phyloP scores from a whole-genome alignment of 2,888 invertebrate species.

The Rhamnusium bicolor region DNA sequence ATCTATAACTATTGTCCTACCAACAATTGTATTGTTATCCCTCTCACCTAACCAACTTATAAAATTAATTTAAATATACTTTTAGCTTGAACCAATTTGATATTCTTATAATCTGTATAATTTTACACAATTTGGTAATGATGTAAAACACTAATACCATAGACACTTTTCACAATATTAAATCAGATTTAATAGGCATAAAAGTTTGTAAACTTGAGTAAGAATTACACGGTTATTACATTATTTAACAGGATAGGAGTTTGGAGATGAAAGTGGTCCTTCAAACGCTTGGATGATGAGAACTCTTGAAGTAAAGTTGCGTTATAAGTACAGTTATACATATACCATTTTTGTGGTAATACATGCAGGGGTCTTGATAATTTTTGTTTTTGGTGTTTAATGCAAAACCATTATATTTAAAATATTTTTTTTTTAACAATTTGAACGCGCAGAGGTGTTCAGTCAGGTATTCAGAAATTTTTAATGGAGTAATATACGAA shows the following conservation, averaged over 20 bases:
- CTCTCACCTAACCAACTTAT: no score
- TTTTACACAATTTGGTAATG: neutral
- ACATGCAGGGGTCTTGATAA: no score
- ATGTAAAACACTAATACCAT: neutral
- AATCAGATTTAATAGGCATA: neutral
- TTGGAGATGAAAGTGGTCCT: conserved; percentile 50
- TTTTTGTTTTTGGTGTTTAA: no score
- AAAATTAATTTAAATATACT: neutral
- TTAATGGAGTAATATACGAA: no score
- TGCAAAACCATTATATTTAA: no score
- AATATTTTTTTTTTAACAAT: no score
- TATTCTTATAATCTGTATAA: neutral
- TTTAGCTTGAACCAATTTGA: neutral
- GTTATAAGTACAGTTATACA: conserved; percentile 50
- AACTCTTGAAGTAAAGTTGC: conserved; percentile 52
- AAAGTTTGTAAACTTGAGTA: conserved; percentile 19
- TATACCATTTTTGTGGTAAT: neutral
- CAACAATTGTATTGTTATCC: no score
- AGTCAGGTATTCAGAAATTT: no score
- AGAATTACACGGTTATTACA: conserved; percentile 24
- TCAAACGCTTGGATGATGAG: conserved; percentile 53
- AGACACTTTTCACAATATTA: conserved; percentile 16
- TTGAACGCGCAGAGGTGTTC: no score
- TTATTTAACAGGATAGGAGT: conserved; percentile 37
- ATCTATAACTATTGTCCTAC: no score